Percentiles rank a stretch among this genome's conserved stretches.
phyloP scores from a whole-genome alignment of 2,797 vertebrate species.

The Pangasius sanitwongsei region DNA sequence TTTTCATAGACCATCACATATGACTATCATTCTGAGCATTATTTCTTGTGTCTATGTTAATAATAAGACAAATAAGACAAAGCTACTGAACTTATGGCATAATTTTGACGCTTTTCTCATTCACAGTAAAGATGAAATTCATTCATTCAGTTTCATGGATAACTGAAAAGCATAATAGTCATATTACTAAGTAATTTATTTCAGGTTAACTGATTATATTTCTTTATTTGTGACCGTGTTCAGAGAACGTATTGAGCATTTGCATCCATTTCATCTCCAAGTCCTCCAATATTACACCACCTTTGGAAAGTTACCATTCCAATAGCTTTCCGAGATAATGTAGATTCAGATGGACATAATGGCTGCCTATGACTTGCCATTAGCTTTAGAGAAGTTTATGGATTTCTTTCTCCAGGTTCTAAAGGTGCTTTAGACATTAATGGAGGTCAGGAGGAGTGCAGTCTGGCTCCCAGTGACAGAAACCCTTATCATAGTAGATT shows the following conservation, averaged over 20 bases:
- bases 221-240: neutral
- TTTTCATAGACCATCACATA: neutral
- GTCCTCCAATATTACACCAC: neutral
- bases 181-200: neutral
- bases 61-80: neutral
- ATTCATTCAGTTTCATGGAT: neutral
- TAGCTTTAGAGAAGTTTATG: conserved; percentile 30
- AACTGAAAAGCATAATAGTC: neutral
- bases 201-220: neutral
- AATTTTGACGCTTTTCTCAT: neutral
- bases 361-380: conserved; percentile 1
- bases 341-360: conserved; percentile 33
- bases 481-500: conserved; percentile 16
- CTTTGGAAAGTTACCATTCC: neutral
- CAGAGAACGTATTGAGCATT: neutral
- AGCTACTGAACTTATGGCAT: neutral
- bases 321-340: neutral
- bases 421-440: conserved; percentile 42
- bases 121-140: neutral
- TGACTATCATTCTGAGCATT: neutral
- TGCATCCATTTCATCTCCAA: neutral
- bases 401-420: conserved; percentile 10
- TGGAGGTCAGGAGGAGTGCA: conserved; percentile 41
- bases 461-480: conserved; percentile 51
- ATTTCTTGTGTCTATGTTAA: neutral